Base-by-base conservation (phyloP, 2,113 vertebrate species). In the Corydoras maculifer region DNA sequence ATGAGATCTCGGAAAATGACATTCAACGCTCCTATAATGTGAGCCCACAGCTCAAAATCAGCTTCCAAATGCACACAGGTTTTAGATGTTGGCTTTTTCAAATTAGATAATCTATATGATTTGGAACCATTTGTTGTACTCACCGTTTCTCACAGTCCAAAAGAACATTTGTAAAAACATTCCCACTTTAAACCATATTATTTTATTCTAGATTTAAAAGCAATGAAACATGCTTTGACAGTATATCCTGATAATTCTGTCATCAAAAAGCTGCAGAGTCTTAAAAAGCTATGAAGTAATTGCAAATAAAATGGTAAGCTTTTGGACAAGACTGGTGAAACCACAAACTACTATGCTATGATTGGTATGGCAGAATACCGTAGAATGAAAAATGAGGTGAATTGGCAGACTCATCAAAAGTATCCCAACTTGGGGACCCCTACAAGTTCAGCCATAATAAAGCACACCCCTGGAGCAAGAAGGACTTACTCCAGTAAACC, bases 1-100 rank as follows among this genome's bases (percentile, higher is more conserved):
- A 60, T 3, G 43, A 62, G 61, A 8, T 60, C 48, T 71, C 51
- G 68, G n/a, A 67, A 18, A 3, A 49, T 62, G 55, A 74, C 64
- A 74, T 73, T 68, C 14, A 50, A 51, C 14, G 58, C 35, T 14
- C n/a, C 54, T 43, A 68, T 32, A 30, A 12, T 18, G 31, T 68
- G 53, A 32, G 14, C 31, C 31, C 51, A 67, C 25, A 59, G 63
- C 9, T 58, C 65, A 43, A 63, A 65, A 63, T 25, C 18, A 25
- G 18, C 18, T 65, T 18, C 10, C 51, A 55, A 57, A 55, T 35
- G 53, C 49, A 61, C 25, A 70, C 55, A 73, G 14, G 65, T 57
- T 53, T 25, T 43, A 66, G 53, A 73, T 54, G 60, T 18, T 60
- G 62, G 58, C 31, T 65, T 29, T 65, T 29, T n/a, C 51, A 12